Base-by-base conservation (phyloP, 2,113 vertebrate species). In the Corythaixoides concolor region DNA sequence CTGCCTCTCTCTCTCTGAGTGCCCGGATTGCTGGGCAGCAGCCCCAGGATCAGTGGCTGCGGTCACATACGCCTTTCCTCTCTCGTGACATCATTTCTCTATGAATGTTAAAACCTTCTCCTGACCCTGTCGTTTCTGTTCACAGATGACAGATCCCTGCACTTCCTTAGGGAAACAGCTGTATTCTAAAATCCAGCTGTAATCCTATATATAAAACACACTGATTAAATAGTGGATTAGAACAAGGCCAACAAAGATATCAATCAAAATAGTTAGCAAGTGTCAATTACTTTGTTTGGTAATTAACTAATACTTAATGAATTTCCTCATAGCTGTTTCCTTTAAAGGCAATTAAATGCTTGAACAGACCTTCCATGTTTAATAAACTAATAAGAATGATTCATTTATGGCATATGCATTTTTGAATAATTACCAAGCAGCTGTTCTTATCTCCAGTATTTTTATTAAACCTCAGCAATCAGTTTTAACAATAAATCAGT, bases 231-330 rank as follows among this genome's bases (percentile, higher is more conserved):
- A 47, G 11, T 60, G 16, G 43, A 53, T 81, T 66, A 89, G 28
- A 64, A n/a, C 30, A n/a, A 58, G 76, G 20, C 76, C 76, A 75
- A 90, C 39, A 79, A 78, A 92, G 35, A 52, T 75, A 95, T 85
- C 52, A 87, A 69, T 81, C 52, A 85, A 90, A 83, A 62, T 77
- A 95, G 59, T 81, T 93, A 96, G 73, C 80, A 94, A 93, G 20
- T 90, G 41, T 37, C 66, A 95, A 96, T 94, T 97, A 89, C 43
- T 93, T 94, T 93, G 21, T 85, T 93, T 83, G 50, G 45, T 89
- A 95, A 93, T 96, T 97, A 95, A 96, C 75, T 96, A 89, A 95
- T 88, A 97, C 32, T 59, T 95, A 92, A 95, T 95, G 30, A 95
- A 85, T 92, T 92, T 95, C 80, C 49, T 95, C 63, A 47, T 63